These are phyloP conservation scores for Peromyscus attwateri DNA, from an alignment of 2,797 vertebrate genomes.

Conservation along the genomic window DNA sequence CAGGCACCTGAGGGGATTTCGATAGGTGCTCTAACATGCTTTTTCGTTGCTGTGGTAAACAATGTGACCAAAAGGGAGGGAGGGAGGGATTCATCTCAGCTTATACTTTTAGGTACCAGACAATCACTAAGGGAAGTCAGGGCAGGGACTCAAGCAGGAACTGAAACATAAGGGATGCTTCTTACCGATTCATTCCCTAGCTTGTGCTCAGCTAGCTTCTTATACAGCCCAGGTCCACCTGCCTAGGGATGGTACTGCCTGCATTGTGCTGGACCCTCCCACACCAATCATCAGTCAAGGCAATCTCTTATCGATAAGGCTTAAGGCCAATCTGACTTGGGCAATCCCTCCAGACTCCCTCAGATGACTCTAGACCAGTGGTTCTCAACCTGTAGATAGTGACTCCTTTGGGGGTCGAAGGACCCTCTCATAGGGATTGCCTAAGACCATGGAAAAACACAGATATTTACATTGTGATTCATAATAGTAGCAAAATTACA, in stretches of 20 bases:
- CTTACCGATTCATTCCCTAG: background rate
- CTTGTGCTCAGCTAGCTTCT: background rate
- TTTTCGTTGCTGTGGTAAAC: background rate
- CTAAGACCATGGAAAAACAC: background rate
- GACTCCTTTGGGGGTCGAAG: background rate
- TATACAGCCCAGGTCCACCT: background rate
- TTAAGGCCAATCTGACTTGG: background rate
- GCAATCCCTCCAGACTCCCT: background rate
- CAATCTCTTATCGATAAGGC: background rate
- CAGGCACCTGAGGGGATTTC: background rate
- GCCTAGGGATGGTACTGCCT: too few species aligned
- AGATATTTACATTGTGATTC: background rate
- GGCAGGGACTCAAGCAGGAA: background rate
- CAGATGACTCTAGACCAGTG: background rate
- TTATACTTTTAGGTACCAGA: background rate
- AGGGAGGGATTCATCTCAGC: background rate
- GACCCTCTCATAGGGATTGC: too few species aligned
- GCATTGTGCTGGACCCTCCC: background rate
- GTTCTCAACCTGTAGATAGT: background rate
- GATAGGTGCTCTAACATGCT: background rate
- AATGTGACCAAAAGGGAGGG: background rate
- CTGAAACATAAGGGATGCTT: background rate
- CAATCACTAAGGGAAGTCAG: background rate
- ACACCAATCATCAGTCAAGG: background rate
- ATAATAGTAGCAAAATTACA: background rate